A percentile compares a stretch with the other conserved stretches of the same genome.
phyloP scores from a whole-genome alignment of 2,797 vertebrate genomes.

The Pitangus sulphuratus region DNA sequence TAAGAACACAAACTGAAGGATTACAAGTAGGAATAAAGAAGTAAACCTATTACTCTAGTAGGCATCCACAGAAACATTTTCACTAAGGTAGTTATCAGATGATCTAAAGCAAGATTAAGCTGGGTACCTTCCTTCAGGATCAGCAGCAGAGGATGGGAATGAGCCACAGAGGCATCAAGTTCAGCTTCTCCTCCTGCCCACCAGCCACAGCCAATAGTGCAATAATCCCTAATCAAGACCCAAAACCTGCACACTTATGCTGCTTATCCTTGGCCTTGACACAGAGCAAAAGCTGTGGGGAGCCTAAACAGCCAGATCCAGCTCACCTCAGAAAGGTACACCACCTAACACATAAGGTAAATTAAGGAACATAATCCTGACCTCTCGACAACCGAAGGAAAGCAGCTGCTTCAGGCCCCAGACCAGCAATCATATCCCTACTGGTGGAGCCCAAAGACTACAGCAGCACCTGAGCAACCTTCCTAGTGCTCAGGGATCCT shows the following conservation, averaged over 20 bases:
- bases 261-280: not conserved
- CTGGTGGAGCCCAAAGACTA: not conserved
- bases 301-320: not conserved
- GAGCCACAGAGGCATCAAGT: fast-evolving
- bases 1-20: not conserved
- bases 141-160: not conserved
- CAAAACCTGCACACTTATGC: fast-evolving
- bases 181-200: not conserved
- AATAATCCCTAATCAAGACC: not conserved
- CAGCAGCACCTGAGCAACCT: not conserved
- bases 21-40: not conserved
- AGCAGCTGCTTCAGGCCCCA: not conserved
- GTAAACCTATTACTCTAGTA: not conserved
- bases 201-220: not conserved
- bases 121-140: not conserved
- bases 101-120: not conserved
- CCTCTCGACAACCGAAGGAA: not conserved
- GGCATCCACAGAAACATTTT: not conserved
- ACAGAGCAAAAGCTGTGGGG: not conserved
- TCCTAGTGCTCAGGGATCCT: not conserved
- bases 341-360: fast-evolving
- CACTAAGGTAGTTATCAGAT: not conserved
- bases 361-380: not conserved
- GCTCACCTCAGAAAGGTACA: not conserved
- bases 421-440: not conserved